Base-by-base conservation (phyloP, 2,113 vertebrate species). In the Poeciliopsis prolifica region DNA sequence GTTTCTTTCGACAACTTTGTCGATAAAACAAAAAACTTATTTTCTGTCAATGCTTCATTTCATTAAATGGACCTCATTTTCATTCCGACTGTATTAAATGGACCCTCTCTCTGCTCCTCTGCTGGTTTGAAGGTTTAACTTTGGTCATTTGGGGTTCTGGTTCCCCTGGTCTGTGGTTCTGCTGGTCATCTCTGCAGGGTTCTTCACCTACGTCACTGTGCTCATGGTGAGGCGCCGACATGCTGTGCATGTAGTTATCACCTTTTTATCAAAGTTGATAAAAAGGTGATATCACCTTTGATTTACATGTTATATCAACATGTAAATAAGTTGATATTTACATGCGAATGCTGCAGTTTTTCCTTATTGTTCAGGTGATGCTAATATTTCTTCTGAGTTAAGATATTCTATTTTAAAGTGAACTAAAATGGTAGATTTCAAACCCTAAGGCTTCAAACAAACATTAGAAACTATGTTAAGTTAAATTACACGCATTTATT, bases 151-250 rank as follows among this genome's bases (percentile, higher is more conserved):
- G 75, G 96, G 96, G 22, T 94, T 94, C 82, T 97, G 96, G 96
- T 95, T 97, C 63, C 95, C 95, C 3, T 97, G 96, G 96, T 96
- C 96, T 48, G 75, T 95, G 77, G 86, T 97, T 76, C 82, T 97
- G 71, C 89, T 97, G 77, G 89, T 90, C 33, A 76, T 95, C 61
- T 88, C 95, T 10, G 92, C 92, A 0, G 37, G 81, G 4, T 80
- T 96, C 58, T 95, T 97, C 42, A 70, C 82, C 26, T 97, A 97
- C 81, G 58, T 95, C 76, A 83, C 94, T 0, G 61, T 95, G 13
- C 88, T 97, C 35, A 40, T 94, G 95, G 96, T 97, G 88, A 95
- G 93, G 11, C 22, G 4, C 51, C 17, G 22, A 58, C 17, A 58
- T 9, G 22, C 8, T 11, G 24, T n/a, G 9, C 22, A 19, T 58